Base-by-base conservation (phyloP, 1,140 invertebrate genomes). In the Pseudomyrmex pallidus region DNA sequence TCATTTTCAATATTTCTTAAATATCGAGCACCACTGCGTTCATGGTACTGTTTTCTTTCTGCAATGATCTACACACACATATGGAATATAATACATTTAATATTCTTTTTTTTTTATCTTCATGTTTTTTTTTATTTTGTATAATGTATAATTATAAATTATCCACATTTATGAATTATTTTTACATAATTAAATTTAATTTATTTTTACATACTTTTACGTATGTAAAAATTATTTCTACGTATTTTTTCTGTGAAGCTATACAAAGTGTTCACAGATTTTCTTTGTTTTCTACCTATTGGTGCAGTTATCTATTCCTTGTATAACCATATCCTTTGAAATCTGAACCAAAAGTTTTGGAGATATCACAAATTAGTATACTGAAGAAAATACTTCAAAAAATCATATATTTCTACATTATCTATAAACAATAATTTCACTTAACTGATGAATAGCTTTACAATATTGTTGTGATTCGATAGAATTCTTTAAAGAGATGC, bases 231-330 rank as follows among this genome's bases (percentile, higher is more conserved):
- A 52, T 62, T 10, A 57, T 35, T 70, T 56, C 25, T 74, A 64
- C 95, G 95, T 10, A 96, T 97, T 87, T 90, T 95, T 91, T 93
- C 95, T 8, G 93, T 96, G 84, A 98, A 97, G 15, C 92, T 92
- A 86, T 98, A 97, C 48, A 98, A 93, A 59, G 96, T 93, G 64
- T 96, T 93, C 2, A 98, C 88, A 17, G 95, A 93, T 86, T 94
- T 91, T 10, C 95, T 93, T 83, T 97, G 95, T 74, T 93, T 87
- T 84, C 92, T 93, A 0, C 95, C 95, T 68, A 87, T 70, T 2
- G 94, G 87, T 2, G 93, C 90, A 86, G 95, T 97, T 0, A 97
- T 82, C 1, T 94, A 82, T n/a, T 95, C 91, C 0, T 92, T 88
- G 83, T 95, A 95, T 2, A 96, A 90, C 95, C 96, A 96, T 1